Conservation (phyloP, 2,113 vertebrate species). For the Psittacula cyanocephala region DNA sequence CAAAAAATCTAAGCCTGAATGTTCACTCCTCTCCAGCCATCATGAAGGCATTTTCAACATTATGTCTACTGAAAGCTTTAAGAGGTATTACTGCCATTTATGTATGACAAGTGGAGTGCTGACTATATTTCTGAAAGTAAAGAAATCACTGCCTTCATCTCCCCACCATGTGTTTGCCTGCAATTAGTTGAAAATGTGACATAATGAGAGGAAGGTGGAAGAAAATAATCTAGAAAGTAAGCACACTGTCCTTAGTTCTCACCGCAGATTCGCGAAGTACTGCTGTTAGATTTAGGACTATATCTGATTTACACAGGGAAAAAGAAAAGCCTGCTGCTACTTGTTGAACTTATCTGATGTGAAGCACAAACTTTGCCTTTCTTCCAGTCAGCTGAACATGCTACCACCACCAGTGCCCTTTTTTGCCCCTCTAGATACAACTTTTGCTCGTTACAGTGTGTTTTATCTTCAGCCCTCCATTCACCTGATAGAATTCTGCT, state of each 20-base stretch:
- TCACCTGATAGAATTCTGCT: neutral
- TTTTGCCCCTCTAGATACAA: neutral
- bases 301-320: neutral
- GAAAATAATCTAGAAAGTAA: neutral
- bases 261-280: neutral
- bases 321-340: neutral
- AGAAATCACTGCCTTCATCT: neutral
- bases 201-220: neutral
- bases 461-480: neutral
- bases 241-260: neutral
- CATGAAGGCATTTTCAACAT: neutral
- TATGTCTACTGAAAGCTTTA: neutral
- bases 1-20: neutral
- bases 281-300: neutral
- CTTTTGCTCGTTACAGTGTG: neutral
- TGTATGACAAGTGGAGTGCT: neutral
- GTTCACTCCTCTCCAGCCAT: neutral
- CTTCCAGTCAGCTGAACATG: neutral
- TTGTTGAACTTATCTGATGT: neutral
- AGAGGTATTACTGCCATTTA: neutral
- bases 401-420: neutral
- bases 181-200: constrained; percentile 27
- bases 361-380: neutral
- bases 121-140: neutral
- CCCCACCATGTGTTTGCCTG: neutral